Conservation (phyloP, 2,113 vertebrate genomes). For the Manacus vitellinus region DNA sequence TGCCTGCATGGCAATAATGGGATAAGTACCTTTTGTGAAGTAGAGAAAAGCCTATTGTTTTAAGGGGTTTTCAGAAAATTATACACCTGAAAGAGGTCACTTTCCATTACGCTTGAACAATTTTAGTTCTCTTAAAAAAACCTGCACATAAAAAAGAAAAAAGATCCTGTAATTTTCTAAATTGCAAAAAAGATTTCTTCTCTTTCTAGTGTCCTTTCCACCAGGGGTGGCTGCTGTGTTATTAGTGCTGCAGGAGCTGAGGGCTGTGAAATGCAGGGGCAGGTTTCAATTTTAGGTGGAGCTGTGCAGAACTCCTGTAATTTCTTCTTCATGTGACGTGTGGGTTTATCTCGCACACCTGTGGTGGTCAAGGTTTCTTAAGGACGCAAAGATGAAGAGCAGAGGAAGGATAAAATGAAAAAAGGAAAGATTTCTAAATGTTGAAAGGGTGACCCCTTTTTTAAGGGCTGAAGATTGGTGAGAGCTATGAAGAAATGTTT, state of each 20-base stretch:
- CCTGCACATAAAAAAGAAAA: rapidly evolving
- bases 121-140: not conserved
- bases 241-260: not conserved
- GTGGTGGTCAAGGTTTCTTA: not conserved
- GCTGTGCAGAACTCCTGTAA: rapidly evolving
- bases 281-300: not conserved
- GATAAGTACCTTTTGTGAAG: conserved; percentile 8
- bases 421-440: not conserved
- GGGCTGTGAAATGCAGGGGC: not conserved
- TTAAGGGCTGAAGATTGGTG: not conserved
- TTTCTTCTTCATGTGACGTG: rapidly evolving
- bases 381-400: not conserved
- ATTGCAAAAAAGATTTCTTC: not conserved
- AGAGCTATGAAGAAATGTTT: not conserved
- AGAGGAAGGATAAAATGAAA: not conserved
- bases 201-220: not conserved
- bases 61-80: conserved; percentile 12
- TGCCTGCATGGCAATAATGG: conserved; percentile 3
- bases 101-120: not conserved
- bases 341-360: not conserved
- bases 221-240: not conserved
- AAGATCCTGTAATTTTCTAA: conserved; percentile 43
- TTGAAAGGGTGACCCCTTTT: not conserved
- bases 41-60: conserved; percentile 34
- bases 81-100: conserved; percentile 34